Base-by-base conservation (phyloP, 2,888 invertebrate species). In the Dendrolimus pini region DNA sequence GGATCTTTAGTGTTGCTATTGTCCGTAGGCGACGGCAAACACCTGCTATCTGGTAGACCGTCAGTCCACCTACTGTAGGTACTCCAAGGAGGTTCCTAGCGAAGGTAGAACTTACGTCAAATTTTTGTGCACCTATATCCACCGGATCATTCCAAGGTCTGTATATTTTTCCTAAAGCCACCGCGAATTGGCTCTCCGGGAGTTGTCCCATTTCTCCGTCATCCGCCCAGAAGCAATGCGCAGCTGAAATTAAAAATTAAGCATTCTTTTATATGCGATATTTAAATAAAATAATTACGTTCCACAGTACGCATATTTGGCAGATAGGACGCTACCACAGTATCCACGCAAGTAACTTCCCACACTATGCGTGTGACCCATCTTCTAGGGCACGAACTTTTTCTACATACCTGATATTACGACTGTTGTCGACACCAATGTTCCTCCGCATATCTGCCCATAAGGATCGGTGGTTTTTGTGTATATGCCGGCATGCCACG, bases 401-500 rank as follows among this genome's bases (percentile, higher is more conserved):
- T 30, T 30, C 30, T 30, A 30, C 30, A 30, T 30, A 83, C 83
- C 83, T 58, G 83, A 78, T 60, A 85, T 69, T 1, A 83, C 72
- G 7, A 75, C 65, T 0, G 62, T 72, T 8, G 63, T 72, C 59
- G 74, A 82, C 59, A 93, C 83, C 1, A 93, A 72, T 0, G 91
- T 89, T 0, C 92, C 92, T 0, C 93, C 92, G 61, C 93, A 93
- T 61, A 91, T 89, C 63, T 89, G 90, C 61, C 61, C 78, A 80
- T 85, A 89, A 0, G 80, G 72, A 0, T 66, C 75, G 13, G 72
- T 71, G 7, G 76, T 74, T 62, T 82, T 83, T 10, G 75, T 72
- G 68, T 91, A 93, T 7, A 93, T 77, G 0, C 89, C 91, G 0
- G 88, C 86, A 64, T 93, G 92, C 93, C 93, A 93, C 0, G 93